phyloP scores from a whole-genome alignment of 2,888 invertebrate genomes.

The Caenorhabditis sp. region DNA sequence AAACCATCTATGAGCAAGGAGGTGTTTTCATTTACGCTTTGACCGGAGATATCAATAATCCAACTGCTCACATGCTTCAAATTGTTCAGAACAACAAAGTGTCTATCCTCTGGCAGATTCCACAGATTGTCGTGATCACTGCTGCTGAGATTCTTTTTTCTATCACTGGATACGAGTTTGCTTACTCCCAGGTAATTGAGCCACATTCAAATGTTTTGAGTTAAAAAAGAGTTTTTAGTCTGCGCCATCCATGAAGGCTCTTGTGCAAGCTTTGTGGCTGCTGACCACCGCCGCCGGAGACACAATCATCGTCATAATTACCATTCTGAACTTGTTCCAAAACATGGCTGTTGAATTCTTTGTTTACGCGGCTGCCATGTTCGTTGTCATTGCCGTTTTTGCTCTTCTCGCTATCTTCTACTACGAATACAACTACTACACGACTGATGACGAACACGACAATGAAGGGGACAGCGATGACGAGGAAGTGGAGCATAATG shows the following conservation, averaged over 20 bases:
- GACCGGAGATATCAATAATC: constrained; percentile 50
- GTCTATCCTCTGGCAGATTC: constrained; percentile 80
- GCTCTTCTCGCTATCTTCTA: constrained; percentile 87
- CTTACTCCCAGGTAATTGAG: constrained; percentile 76
- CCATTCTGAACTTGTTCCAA: constrained; percentile 68
- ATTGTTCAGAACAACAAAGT: constrained; percentile 71
- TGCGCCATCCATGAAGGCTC: constrained; percentile 93
- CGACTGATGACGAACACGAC: constrained; percentile 64
- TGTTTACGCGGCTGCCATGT: constrained; percentile 84
- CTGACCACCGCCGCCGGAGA: constrained; percentile 94
- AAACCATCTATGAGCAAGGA: constrained; percentile 66
- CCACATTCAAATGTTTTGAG: background rate
- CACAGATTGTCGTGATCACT: constrained; percentile 81
- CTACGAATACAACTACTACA: constrained; percentile 80
- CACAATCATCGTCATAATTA: constrained; percentile 90
- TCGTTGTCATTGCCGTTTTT: constrained; percentile 88
- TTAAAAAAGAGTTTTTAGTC: constrained; percentile 82
- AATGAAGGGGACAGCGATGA: constrained; percentile 36
- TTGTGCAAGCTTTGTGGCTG: constrained; percentile 92
- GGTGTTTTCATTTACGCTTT: constrained; percentile 70
- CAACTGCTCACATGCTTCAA: constrained; percentile 35
- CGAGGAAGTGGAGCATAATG: constrained; percentile 30
- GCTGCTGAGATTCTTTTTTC: constrained; percentile 81
- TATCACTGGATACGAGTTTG: constrained; percentile 81
- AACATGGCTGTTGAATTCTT: constrained; percentile 73